phyloP scores from a whole-genome alignment of 1,140 invertebrate species.

The Onthophagus taurus region DNA sequence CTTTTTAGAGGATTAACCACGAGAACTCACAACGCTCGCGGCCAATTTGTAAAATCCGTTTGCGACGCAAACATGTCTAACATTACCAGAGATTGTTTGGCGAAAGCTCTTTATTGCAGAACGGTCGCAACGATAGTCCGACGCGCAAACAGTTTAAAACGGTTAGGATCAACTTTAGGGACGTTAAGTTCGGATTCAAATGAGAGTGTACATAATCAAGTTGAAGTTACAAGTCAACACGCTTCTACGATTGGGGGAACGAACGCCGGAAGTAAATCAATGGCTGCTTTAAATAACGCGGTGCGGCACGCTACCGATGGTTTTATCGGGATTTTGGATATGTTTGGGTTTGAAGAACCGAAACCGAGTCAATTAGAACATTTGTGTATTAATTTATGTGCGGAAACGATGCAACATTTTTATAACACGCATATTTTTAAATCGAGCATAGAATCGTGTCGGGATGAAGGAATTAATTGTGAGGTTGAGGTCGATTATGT shows the following conservation, averaged over 20 bases:
- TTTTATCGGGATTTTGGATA: conserved; percentile 89
- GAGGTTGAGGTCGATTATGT: conserved; percentile 89
- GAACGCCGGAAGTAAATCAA: conserved; percentile 75
- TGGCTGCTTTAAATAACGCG: conserved; percentile 85
- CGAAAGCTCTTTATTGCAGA: conserved; percentile 87
- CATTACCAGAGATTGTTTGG: conserved; percentile 77
- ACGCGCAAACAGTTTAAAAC: conserved; percentile 83
- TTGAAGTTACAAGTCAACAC: conserved; percentile 73
- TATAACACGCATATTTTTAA: conserved; percentile 97
- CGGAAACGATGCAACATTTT: conserved; percentile 95
- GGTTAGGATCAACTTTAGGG: conserved; percentile 76
- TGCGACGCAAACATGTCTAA: conserved; percentile 79
- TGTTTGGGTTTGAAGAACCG: conserved; percentile 93
- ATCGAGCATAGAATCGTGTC: conserved; percentile 84
- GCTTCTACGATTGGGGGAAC: conserved; percentile 64
- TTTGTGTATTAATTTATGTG: conserved; percentile 88
- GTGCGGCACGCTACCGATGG: conserved; percentile 89
- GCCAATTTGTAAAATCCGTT: conserved; percentile 73
- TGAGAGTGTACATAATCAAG: conserved; percentile 84
- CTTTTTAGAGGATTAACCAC: conserved; percentile 75
- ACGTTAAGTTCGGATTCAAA: conserved; percentile 85
- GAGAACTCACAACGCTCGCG: conserved; percentile 71
- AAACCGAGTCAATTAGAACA: conserved; percentile 86
- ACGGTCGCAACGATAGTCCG: conserved; percentile 92
- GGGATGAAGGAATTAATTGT: conserved; percentile 86